Conservation (phyloP, 2,888 invertebrate genomes). For the Tetranychus piercei region DNA sequence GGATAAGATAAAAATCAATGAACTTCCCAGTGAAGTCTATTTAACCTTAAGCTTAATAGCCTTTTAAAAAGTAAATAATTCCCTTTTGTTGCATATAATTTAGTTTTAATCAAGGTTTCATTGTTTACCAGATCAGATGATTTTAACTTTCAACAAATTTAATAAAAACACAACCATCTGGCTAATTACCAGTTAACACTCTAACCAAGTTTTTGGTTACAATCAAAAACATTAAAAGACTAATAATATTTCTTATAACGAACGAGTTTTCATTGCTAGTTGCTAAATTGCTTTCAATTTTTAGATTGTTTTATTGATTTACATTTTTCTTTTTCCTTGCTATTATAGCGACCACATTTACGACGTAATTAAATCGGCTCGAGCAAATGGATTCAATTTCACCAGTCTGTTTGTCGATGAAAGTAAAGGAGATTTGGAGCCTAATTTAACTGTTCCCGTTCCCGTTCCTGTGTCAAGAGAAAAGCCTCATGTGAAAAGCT, state of each 20-base stretch:
- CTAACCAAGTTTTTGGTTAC: too few relatives aligned
- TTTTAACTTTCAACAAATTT: too few relatives aligned
- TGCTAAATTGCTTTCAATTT: too few relatives aligned
- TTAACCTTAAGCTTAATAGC: not conserved
- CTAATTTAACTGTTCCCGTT: conserved; percentile 21
- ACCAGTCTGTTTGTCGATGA: conserved; percentile 27
- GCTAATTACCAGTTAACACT: too few relatives aligned
- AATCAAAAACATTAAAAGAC: too few relatives aligned
- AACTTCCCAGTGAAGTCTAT: not conserved
- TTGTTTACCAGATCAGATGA: too few relatives aligned
- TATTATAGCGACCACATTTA: conserved; percentile 24
- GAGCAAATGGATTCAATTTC: conserved; percentile 26
- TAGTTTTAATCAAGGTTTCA: too few relatives aligned
- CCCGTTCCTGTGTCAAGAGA: not conserved
- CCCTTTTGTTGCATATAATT: too few relatives aligned
- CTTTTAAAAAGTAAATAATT: not conserved
- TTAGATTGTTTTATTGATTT: not conserved
- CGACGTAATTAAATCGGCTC: conserved; percentile 23
- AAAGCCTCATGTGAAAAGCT: conserved; percentile 18
- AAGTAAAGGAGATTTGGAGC: conserved; percentile 26
- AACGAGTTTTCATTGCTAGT: too few relatives aligned
- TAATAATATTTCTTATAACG: too few relatives aligned
- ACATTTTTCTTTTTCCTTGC: not conserved
- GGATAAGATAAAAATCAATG: not conserved
- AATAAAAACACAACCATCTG: too few relatives aligned